Percentiles rank a stretch among this genome's conserved stretches.
Conservation (phyloP, 2,888 invertebrate species). For the Philonicus albiceps region DNA sequence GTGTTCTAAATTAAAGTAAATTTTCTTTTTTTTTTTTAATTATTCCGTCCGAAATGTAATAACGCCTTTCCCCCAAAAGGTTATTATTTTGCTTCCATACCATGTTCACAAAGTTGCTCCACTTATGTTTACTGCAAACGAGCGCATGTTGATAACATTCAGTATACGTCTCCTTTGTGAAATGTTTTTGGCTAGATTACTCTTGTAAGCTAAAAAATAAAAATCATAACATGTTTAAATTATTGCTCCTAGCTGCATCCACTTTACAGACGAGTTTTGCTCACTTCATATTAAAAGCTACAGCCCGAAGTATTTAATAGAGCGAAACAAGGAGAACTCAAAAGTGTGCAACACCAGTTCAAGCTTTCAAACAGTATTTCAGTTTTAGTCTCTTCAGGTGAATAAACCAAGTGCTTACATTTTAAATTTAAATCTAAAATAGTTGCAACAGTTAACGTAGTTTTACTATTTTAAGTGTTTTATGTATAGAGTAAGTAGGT, state of each 20-base stretch:
- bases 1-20: not conserved
- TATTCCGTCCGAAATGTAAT: not conserved
- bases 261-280: not conserved
- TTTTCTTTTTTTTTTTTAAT: not conserved
- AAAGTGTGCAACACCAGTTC: not conserved
- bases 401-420: not conserved
- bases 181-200: not conserved
- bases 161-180: not conserved
- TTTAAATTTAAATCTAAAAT: not conserved
- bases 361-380: not conserved
- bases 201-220: not conserved
- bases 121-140: not conserved
- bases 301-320: not conserved
- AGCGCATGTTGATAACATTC: not conserved
- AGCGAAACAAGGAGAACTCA: not conserved
- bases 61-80: not conserved
- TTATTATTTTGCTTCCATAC: not conserved
- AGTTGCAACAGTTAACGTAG: not conserved
- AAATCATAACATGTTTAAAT: not conserved
- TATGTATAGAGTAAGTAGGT: not conserved
- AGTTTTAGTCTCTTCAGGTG: not conserved
- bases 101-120: not conserved
- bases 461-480: not conserved
- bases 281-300: not conserved
- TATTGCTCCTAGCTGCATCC: not conserved